Evolutionary conservation across 2,888 invertebrate species (phyloP).

Genomic region (Cacoxenus indagator): DNA sequence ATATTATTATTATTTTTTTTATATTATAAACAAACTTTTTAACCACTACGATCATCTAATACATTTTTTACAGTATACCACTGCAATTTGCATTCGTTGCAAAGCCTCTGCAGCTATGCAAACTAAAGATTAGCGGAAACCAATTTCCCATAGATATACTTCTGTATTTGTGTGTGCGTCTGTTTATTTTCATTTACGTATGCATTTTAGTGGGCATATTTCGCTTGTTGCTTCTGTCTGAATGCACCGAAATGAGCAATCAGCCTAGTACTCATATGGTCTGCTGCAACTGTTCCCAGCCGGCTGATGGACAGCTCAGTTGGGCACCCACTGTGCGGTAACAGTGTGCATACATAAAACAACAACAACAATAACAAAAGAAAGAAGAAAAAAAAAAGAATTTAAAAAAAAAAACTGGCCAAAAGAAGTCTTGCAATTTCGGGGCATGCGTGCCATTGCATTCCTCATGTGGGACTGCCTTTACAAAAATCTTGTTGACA

Average conservation of each 20-base stretch:
- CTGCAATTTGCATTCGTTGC: conserved; percentile 48
- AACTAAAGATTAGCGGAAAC: conserved; percentile 36
- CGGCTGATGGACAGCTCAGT: background rate
- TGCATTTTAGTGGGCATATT: conserved; percentile 36
- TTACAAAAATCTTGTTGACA: conserved; percentile 66
- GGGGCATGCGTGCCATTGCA: conserved; percentile 42
- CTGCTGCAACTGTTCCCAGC: conserved; percentile 31
- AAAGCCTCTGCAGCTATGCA: conserved; percentile 3
- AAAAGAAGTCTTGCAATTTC: conserved; percentile 52
- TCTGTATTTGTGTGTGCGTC: conserved; percentile 48
- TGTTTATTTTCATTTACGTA: conserved; percentile 31
- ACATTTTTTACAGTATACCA: conserved; percentile 42
- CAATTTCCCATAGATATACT: conserved; percentile 28
- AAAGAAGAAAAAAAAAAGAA: background rate
- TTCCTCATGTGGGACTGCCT: conserved; percentile 47
- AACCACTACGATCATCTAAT: background rate
- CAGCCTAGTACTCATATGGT: conserved; percentile 3
- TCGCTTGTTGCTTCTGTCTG: conserved; percentile 54
- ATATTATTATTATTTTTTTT: conserved; percentile 1
- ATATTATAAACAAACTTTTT: background rate
- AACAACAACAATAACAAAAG: background rate
- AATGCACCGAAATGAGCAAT: conserved; percentile 19
- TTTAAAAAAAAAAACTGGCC: background rate
- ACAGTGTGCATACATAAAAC: background rate
- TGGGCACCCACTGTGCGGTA: background rate